phyloP scores from a whole-genome alignment of 2,888 invertebrate species.

The Suillia variegata region DNA sequence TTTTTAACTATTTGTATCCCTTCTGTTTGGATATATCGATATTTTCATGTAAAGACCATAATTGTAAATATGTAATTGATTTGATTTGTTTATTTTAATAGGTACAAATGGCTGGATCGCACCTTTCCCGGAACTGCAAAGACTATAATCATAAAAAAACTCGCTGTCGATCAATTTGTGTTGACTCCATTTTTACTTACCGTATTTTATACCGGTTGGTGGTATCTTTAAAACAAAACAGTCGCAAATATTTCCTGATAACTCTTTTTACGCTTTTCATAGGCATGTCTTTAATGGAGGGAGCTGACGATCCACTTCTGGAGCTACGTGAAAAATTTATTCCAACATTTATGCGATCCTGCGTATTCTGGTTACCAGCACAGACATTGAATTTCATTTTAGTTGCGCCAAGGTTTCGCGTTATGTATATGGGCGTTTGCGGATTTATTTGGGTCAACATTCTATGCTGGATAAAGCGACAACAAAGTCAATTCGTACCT shows the following conservation, averaged over 20 bases:
- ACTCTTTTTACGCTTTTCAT: constrained; percentile 21
- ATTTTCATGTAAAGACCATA: no score
- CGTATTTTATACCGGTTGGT: constrained; percentile 73
- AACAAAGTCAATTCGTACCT: constrained; percentile 36
- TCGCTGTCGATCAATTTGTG: constrained; percentile 76
- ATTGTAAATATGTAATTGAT: no score
- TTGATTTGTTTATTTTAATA: no score
- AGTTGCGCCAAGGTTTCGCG: constrained; percentile 74
- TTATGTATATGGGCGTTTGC: constrained; percentile 78
- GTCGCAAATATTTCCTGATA: background rate
- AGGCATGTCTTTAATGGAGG: constrained; percentile 80
- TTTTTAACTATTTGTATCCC: no score
- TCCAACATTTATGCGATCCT: constrained; percentile 75
- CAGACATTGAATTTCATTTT: constrained; percentile 79
- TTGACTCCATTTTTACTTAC: constrained; percentile 75
- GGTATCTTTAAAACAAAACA: background rate
- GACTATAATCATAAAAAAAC: constrained; percentile 70
- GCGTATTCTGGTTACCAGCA: constrained; percentile 82
- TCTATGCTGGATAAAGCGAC: constrained; percentile 79
- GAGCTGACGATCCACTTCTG: constrained; percentile 70
- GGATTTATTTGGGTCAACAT: constrained; percentile 86
- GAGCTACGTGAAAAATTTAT: constrained; percentile 75
- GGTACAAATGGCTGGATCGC: constrained; percentile 81
- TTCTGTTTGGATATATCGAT: no score
- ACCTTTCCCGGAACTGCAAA: constrained; percentile 70